Evolutionary conservation across 35 echinoderm and acorn worm species (phyloP).

Genomic region (Ptychodera flava): DNA sequence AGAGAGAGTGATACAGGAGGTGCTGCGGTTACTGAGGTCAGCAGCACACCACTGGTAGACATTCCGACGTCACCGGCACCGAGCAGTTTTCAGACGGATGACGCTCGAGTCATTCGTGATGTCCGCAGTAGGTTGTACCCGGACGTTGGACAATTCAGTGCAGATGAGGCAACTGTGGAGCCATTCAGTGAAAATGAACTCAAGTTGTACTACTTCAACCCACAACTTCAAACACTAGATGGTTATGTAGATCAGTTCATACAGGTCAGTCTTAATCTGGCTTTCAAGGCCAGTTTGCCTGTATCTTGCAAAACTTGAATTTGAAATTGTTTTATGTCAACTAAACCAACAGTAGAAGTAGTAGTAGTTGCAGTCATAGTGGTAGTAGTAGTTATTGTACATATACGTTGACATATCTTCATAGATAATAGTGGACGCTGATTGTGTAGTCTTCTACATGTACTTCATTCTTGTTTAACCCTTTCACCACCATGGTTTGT

Average conservation of each 20-base stretch:
- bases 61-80: too few relatives aligned
- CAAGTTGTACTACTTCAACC: conserved; percentile 68
- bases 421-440: not conserved
- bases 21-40: not conserved
- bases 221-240: conserved; percentile 54
- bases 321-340: not conserved
- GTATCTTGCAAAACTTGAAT: not conserved
- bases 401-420: not conserved
- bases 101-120: not conserved
- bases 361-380: not conserved
- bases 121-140: not conserved
- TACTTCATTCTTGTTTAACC: too few relatives aligned
- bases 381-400: not conserved
- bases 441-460: too few relatives aligned
- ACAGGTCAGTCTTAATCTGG: conserved; percentile 33
- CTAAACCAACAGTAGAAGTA: not conserved
- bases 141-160: not conserved
- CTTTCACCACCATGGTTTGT: too few relatives aligned
- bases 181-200: conserved; percentile 58
- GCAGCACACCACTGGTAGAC: not conserved
- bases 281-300: not conserved
- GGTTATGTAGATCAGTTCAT: conserved; percentile 67
- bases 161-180: conserved; percentile 3
- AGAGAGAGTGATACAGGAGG: not conserved
- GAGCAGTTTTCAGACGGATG: not conserved